Evolutionary conservation across 2,113 vertebrate species (phyloP).

Genomic region (Crypturellus undulatus): DNA sequence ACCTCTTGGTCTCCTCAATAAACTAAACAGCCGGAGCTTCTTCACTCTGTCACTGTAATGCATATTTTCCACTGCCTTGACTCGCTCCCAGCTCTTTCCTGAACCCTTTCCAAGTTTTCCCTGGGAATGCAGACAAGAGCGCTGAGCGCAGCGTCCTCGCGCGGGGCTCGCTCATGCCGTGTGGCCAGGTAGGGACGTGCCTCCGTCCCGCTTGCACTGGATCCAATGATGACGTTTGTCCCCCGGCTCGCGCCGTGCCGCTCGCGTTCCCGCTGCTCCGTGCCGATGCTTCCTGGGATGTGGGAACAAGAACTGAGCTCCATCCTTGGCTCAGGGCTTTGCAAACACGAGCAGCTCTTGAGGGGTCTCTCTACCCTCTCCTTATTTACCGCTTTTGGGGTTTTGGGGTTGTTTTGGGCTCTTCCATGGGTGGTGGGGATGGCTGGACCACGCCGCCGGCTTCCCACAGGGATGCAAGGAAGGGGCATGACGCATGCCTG

Average conservation of each 20-base stretch:
- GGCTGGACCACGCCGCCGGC: neutral
- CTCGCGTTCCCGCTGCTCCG: no score
- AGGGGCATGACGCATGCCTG: neutral
- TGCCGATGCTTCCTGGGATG: neutral
- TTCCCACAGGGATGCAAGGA: neutral
- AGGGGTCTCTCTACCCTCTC: neutral
- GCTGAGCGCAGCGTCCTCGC: conserved; percentile 12
- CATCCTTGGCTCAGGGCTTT: neutral
- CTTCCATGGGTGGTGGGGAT: neutral
- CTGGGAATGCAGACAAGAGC: neutral
- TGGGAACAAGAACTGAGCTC: neutral
- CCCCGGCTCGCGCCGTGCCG: neutral
- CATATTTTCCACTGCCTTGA: conserved; percentile 64
- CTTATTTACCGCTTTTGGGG: no score
- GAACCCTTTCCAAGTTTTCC: conserved; percentile 37
- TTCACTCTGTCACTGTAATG: conserved; percentile 62
- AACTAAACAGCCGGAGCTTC: conserved; percentile 65
- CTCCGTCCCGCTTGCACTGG: neutral
- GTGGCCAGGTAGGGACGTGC: neutral
- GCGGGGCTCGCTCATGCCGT: neutral
- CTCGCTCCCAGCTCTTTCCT: conserved; percentile 61
- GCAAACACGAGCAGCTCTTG: neutral
- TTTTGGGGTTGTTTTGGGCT: neutral
- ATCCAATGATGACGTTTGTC: neutral
- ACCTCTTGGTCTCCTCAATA: conserved; percentile 67